Evolutionary conservation across 2,113 vertebrate genomes (phyloP), one percentile per base, ranked within the genome.

Genomic region (Sander lucioperca): DNA sequence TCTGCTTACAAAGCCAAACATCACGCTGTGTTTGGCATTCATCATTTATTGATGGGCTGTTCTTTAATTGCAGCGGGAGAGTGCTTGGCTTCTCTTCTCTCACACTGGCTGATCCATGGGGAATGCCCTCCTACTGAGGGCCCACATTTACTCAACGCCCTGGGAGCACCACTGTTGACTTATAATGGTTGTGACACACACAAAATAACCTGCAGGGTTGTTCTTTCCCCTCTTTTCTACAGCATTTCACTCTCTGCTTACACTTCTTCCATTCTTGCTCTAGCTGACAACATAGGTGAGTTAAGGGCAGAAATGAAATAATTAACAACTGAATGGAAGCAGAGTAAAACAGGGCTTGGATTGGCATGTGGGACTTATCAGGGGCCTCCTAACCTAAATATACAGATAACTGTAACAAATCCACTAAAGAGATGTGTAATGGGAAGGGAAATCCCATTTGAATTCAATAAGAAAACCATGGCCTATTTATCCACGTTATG

Each of bases 11-110:
- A 85, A 88, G 88, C 80, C 90, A 80, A 92, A 91, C 90, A 85
- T 85, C 95, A 92, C 6, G 92, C 95, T 93, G 93, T 65, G 92
- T 83, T 91, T 96, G 95, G 92, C 95, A 96, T 96, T 96, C 92
- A 95, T 96, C 88, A 93, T 91, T 95, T 96, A 95, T 96, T 94
- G 93, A 96, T 91, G 91, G 74, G 47, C 51, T 72, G 62, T 78
- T 74, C 85, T 94, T 94, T 95, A 95, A 95, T 94, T 95, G 94
- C 92, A 86, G 90, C 75, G 59, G 88, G 88, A 87, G 79, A 89
- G 87, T 85, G 81, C 89, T 87, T 76, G 78, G 85, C 84, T 73
- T 54, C 51, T 84, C 88, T 83, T 75, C 84, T 73, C 77, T 89
- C 93, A 85, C 88, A 86, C 90, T 84, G 90, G 80, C 85, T 82